phyloP scores from a whole-genome alignment of 2,888 invertebrate species.

The Lycophotia porphyrea region DNA sequence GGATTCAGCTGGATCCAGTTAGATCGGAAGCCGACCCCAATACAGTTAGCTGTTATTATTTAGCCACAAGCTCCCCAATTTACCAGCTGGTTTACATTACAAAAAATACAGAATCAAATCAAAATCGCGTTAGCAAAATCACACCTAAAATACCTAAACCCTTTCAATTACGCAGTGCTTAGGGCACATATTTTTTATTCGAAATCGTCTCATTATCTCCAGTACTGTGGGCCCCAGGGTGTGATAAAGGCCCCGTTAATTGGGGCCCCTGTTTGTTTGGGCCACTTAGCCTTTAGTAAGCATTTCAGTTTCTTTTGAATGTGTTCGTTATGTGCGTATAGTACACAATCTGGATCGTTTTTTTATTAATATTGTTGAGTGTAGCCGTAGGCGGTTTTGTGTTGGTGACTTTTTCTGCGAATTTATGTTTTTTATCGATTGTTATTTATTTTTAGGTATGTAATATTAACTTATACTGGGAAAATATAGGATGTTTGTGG shows the following conservation, averaged over 20 bases:
- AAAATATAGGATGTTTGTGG: background rate
- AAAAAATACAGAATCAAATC: background rate
- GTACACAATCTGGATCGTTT: slow-evolving; percentile 3
- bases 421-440: slow-evolving; percentile 9
- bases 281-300: slow-evolving; percentile 40
- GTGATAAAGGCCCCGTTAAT: slow-evolving; percentile 59
- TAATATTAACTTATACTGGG: background rate
- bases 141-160: slow-evolving; percentile 33
- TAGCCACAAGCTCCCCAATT: too few relatives aligned
- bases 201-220: slow-evolving; percentile 56
- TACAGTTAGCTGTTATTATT: too few relatives aligned
- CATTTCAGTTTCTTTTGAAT: slow-evolving; percentile 49
- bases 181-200: slow-evolving; percentile 36
- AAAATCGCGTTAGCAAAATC: slow-evolving; percentile 18
- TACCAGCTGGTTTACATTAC: too few relatives aligned
- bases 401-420: slow-evolving; percentile 1
- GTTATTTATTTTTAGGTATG: background rate
- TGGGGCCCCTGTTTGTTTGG: slow-evolving; percentile 58
- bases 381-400: slow-evolving; percentile 9
- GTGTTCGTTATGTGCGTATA: background rate
- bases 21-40: too few relatives aligned
- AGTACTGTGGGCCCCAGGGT: slow-evolving; percentile 28
- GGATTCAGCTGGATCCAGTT: too few relatives aligned
- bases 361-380: slow-evolving; percentile 36
- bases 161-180: slow-evolving; percentile 37